Evolutionary conservation across 2,797 vertebrate genomes (phyloP), one percentile per base, ranked within the genome.

Genomic region (Rhabdomys pumilio): DNA sequence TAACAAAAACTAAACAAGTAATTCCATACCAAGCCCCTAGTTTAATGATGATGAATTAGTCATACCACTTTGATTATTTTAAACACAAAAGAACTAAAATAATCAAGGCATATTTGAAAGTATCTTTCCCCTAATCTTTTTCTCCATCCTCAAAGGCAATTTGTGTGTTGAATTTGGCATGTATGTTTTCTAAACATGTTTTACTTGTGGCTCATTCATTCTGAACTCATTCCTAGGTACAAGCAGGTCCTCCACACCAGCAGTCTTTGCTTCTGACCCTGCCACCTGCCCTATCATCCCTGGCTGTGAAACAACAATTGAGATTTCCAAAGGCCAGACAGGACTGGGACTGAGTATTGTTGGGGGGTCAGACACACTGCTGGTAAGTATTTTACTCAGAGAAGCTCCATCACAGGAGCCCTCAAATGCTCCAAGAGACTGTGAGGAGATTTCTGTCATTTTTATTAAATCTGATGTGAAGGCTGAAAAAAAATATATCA

Each of bases 321-420:
- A 99, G 97, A 99, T 99, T 98, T 99, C 99, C 89, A 99, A 99
- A 98, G 99, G 99, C 17, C 98, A 98, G 50, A 99, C 99, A 0
- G 99, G 99, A 44, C 99, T 99, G 91, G 99, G 99, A 75, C 99
- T 99, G 59, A 99, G 99, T 98, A 99, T 99, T 47, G 99, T 99
- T 90, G 99, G 99, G 84, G 99, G 99, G 93, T 99, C 99, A 3
- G 99, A 99, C 97, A 99, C 99, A 8, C 98, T 99, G 95, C 98
- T 99, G 99, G 99, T 99, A 98, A 94, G 98, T 97, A 67, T 63
- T 59, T 13, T n/a, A 44, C 24, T 19, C 0, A 55, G 3, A 94
- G 29, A 75, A 10, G 1, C 41, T 57, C 50, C 26, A 20, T 9
- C 22, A 24, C 12, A 81, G 50, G 38, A 38, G 0, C 41, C 41